A percentile compares a stretch with the other conserved stretches of the same genome.
phyloP scores from a whole-genome alignment of 2,113 vertebrate species.

The Microcebus jonahi region DNA sequence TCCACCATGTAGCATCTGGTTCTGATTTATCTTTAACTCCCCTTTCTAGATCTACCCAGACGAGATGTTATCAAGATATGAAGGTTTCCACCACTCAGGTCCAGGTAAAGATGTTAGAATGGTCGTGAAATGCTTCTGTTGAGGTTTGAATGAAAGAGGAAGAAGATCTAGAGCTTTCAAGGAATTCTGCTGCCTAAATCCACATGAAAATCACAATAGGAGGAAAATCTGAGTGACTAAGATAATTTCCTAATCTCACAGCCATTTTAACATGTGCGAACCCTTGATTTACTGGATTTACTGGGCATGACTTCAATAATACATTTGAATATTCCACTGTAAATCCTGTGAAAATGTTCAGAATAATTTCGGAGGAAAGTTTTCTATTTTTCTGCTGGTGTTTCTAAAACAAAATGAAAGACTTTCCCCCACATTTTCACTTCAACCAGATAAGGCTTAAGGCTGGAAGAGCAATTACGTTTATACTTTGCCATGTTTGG shows the following conservation, averaged over 20 bases:
- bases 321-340: not conserved
- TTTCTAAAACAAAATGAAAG: conserved; percentile 45
- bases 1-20: not conserved
- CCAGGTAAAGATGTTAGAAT: not conserved
- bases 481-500: not conserved
- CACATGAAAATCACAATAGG: not conserved
- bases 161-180: not conserved
- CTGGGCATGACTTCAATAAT: not conserved
- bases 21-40: not conserved
- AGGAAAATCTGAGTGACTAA: not conserved
- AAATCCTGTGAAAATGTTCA: not conserved
- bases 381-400: not conserved
- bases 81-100: not conserved
- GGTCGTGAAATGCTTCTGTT: not conserved
- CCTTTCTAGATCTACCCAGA: not conserved
- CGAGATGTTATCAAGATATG: not conserved
- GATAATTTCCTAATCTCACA: not conserved
- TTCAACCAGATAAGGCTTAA: not conserved
- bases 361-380: not conserved
- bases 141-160: not conserved
- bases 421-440: not conserved
- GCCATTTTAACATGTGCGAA: not conserved
- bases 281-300: not conserved
- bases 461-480: not conserved
- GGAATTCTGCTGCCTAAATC: not conserved